Evolutionary conservation across 2,888 invertebrate species (phyloP).

Genomic region (Calameuta pallipes): DNA sequence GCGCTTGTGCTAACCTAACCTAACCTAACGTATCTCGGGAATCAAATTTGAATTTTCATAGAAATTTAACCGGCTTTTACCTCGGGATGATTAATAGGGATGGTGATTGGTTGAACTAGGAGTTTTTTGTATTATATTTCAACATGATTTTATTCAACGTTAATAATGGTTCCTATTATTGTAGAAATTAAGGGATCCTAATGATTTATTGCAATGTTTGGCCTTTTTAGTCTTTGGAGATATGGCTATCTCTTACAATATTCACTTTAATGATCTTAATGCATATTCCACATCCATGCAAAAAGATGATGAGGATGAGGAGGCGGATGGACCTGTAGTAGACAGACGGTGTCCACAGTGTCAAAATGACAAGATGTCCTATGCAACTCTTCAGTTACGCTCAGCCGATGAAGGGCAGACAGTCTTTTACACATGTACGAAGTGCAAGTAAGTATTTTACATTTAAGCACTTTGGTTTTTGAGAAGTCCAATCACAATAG

Average conservation of each 20-base stretch:
- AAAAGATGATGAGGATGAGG: constrained; percentile 51
- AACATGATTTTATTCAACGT: too few species aligned
- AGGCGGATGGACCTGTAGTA: constrained; percentile 82
- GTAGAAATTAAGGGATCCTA: too few species aligned
- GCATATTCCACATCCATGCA: constrained; percentile 63
- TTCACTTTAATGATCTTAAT: constrained; percentile 76
- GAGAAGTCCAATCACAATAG: background rate
- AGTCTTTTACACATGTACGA: constrained; percentile 95
- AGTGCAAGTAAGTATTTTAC: constrained; percentile 80
- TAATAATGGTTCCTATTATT: too few species aligned
- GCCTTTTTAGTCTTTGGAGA: constrained; percentile 72
- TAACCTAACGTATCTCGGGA: background rate
- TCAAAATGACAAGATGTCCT: constrained; percentile 92
- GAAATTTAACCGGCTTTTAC: too few species aligned
- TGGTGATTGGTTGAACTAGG: too few species aligned
- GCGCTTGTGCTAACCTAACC: background rate
- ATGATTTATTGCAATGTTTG: too few species aligned
- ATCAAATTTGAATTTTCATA: too few species aligned
- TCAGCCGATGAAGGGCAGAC: constrained; percentile 99
- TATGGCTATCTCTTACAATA: constrained; percentile 75
- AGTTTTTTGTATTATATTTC: too few species aligned
- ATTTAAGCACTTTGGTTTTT: background rate
- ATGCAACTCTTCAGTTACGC: constrained; percentile 92
- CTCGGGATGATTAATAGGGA: too few species aligned
- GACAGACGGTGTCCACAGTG: constrained; percentile 89